These are phyloP conservation scores for Parasteatoda tepidariorum DNA, from an alignment of 1,140 invertebrate genomes.

Conservation along the genomic window DNA sequence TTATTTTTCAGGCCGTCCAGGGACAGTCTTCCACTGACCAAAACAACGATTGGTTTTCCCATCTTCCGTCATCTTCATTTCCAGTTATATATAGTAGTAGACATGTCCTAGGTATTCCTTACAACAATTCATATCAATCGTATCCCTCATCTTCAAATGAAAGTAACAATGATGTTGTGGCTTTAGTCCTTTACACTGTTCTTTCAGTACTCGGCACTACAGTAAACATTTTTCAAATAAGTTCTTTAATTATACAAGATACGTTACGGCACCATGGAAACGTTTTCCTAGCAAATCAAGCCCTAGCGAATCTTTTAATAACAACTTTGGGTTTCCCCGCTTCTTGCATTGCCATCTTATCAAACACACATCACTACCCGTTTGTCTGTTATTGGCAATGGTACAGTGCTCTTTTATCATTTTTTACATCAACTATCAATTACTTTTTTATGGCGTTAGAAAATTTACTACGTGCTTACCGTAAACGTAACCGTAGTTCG, in stretches of 20 bases:
- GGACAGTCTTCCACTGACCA: slow-evolving; percentile 48
- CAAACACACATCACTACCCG: slow-evolving; percentile 73
- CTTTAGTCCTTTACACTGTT: slow-evolving; percentile 55
- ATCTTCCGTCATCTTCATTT: slow-evolving; percentile 8
- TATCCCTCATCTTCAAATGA: slow-evolving; percentile 1
- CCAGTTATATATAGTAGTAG: not conserved
- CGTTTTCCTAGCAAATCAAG: slow-evolving; percentile 80
- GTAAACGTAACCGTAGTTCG: slow-evolving; percentile 26
- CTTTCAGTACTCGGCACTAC: slow-evolving; percentile 61
- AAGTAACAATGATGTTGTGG: slow-evolving; percentile 17
- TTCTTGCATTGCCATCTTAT: slow-evolving; percentile 74
- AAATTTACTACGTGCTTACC: slow-evolving; percentile 62
- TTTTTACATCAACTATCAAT: slow-evolving; percentile 77
- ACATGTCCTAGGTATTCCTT: not conserved
- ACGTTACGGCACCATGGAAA: slow-evolving; percentile 73
- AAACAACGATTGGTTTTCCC: slow-evolving; percentile 44
- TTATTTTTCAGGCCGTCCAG: slow-evolving; percentile 37
- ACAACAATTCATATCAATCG: not conserved
- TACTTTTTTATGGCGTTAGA: slow-evolving; percentile 76
- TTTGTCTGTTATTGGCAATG: slow-evolving; percentile 77
- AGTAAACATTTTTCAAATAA: slow-evolving; percentile 62
- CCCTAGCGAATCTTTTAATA: slow-evolving; percentile 79
- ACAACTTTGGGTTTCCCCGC: slow-evolving; percentile 79
- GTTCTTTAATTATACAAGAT: slow-evolving; percentile 61
- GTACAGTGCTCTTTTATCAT: slow-evolving; percentile 76